Base-by-base conservation (phyloP, 2,113 vertebrate genomes). In the Dipodomys merriami region DNA sequence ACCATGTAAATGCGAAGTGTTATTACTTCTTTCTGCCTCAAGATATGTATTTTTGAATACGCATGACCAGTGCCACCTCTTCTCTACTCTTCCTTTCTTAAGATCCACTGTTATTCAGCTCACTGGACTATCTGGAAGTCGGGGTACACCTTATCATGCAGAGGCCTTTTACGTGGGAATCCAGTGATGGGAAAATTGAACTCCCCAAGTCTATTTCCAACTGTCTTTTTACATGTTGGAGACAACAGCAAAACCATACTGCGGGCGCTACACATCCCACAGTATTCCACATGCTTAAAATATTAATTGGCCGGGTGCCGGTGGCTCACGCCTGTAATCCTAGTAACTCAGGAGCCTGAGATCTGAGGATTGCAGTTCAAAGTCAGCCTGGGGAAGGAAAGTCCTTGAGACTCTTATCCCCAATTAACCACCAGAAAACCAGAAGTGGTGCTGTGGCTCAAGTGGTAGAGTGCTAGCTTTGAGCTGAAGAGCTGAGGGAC, bases 31-130 rank as follows among this genome's bases (percentile, higher is more conserved):
- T 90, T 90, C 23, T 57, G 35, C 6, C 57, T 53, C 44, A 30
- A 65, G 60, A 83, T 49, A 53, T 82, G 91, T 77, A 25, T 64
- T 6, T 84, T 92, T 91, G 81, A 89, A 91, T 44, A 83, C 53
- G 83, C 7, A 85, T 49, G 49, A 49, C 8, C 49, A 49, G 49
- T 49, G 49, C 12, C 49, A 49, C 12, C 7, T 49, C 49, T 49
- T 49, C 49, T 12, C 49, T 49, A 49, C 7, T 49, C 49, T 12
- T 49, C 49, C 49, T 11, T 49, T 49, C 49, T 49, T 49, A 49
- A 12, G 39, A 39, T 39, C 39, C 39, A 39, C 5, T 39, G 39
- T 39, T 39, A 0, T 39, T 39, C 39, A 39, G 12, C 49, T 49
- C 49, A 49, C 49, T 49, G 12, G 27, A 68, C 1, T 57, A 16